phyloP scores from a whole-genome alignment of 2,113 vertebrate species.

The Thymallus thymallus region DNA sequence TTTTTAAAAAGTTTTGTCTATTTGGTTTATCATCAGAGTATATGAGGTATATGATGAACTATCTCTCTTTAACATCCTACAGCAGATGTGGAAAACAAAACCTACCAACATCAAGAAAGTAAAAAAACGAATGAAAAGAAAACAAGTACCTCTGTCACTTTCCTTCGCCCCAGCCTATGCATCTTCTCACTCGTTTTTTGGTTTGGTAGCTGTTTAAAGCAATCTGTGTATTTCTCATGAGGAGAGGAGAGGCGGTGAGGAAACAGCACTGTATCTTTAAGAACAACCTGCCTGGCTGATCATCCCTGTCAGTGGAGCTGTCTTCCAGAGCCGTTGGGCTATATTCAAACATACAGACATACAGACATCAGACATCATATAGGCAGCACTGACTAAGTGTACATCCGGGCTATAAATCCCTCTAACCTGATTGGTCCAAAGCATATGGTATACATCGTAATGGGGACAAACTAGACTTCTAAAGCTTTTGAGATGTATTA shows the following conservation, averaged over 20 bases:
- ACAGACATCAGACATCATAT: no score
- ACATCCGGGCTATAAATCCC: no score
- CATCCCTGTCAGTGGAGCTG: no score
- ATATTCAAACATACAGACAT: no score
- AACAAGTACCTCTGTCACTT: conserved; percentile 27
- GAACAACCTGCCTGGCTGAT: neutral
- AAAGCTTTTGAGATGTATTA: no score
- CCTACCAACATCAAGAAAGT: conserved; percentile 50
- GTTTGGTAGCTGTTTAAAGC: conserved; percentile 88
- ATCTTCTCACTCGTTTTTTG: conserved; percentile 75
- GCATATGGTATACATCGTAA: no score
- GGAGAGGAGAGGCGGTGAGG: conserved; percentile 45
- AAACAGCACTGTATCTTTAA: conserved; percentile 56
- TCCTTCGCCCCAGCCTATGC: conserved; percentile 48
- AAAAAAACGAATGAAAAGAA: conserved; percentile 32
- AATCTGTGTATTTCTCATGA: conserved; percentile 61
- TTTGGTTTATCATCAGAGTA: conserved; percentile 91
- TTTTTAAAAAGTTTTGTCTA: conserved; percentile 77
- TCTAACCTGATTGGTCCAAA: no score
- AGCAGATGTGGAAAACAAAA: conserved; percentile 60
- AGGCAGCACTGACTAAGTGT: no score
- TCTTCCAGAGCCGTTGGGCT: no score
- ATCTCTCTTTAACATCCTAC: conserved; percentile 80
- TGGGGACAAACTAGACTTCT: no score
- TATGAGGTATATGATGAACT: conserved; percentile 94